Percentiles rank a stretch among this genome's conserved stretches.
phyloP scores from a whole-genome alignment of 2,113 vertebrate genomes.

The Propithecus coquereli region DNA sequence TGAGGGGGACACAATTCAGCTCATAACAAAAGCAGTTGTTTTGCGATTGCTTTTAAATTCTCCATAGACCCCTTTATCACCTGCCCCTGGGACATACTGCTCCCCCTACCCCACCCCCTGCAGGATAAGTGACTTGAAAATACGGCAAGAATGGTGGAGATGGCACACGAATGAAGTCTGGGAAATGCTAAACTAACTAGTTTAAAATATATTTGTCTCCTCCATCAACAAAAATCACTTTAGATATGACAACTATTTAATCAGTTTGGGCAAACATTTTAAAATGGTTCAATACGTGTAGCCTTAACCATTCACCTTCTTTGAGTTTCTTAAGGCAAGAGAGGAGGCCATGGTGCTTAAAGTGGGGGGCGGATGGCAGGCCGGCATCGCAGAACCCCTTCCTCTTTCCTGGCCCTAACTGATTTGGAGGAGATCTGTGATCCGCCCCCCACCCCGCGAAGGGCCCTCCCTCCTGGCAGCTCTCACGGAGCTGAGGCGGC shows the following conservation, averaged over 20 bases:
- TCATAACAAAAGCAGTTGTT: background rate
- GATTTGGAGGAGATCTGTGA: background rate
- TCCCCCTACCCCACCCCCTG: background rate
- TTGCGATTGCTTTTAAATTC: background rate
- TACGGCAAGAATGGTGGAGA: background rate
- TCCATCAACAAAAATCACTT: background rate
- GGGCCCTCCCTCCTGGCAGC: background rate
- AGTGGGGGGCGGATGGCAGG: fast-evolving
- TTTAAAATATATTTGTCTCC: background rate
- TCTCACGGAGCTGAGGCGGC: background rate
- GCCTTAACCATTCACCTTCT: background rate
- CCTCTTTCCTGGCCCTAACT: background rate
- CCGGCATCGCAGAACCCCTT: too few relatives aligned
- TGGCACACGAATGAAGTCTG: background rate
- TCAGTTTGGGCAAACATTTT: background rate
- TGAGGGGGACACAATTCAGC: background rate
- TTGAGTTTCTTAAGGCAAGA: background rate
- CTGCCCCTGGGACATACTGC: background rate
- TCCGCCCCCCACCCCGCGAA: background rate
- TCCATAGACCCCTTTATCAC: background rate
- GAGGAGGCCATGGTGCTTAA: background rate
- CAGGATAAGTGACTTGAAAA: background rate
- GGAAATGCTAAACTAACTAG: background rate
- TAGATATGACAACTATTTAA: background rate
- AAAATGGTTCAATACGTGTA: background rate